Evolutionary conservation across 2,888 invertebrate genomes (phyloP).

Genomic region (Polymixis lichenea): DNA sequence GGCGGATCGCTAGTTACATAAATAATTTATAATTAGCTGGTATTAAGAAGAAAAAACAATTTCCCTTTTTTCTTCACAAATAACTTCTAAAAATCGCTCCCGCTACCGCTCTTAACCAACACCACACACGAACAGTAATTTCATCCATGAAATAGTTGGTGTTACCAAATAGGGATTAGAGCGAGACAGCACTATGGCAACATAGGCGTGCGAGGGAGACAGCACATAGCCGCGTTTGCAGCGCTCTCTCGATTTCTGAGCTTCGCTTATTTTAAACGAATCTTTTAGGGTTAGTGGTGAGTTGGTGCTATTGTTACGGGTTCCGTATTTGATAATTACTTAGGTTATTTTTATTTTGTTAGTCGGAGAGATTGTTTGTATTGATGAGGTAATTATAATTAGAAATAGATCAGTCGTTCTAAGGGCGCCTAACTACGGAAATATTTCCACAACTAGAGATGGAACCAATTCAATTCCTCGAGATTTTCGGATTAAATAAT

Average conservation of each 20-base stretch:
- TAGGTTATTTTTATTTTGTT: constrained; percentile 5
- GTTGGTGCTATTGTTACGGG: constrained; percentile 31
- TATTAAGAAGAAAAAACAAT: neutral
- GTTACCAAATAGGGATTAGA: constrained; percentile 91
- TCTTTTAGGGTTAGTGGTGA: constrained; percentile 67
- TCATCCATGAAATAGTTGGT: constrained; percentile 91
- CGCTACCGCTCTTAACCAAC: constrained; percentile 67
- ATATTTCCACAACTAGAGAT: too few relatives aligned
- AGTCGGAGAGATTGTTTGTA: neutral
- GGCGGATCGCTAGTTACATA: too few relatives aligned
- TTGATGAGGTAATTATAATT: neutral
- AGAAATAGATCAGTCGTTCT: neutral
- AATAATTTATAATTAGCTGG: too few relatives aligned
- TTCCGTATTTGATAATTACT: constrained; percentile 49
- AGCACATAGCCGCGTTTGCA: constrained; percentile 61
- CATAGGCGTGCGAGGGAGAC: constrained; percentile 74
- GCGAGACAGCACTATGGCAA: constrained; percentile 73
- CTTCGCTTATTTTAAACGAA: constrained; percentile 75
- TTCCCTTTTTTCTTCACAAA: neutral
- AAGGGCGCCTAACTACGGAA: neutral
- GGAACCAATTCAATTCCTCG: too few relatives aligned
- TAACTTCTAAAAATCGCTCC: constrained; percentile 32
- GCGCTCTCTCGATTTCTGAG: constrained; percentile 83
- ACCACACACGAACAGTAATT: constrained; percentile 82
- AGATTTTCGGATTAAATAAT: too few relatives aligned